These are phyloP conservation scores for Peromyscus nudipes DNA, from an alignment of 2,797 vertebrate species.

Conservation along the genomic window DNA sequence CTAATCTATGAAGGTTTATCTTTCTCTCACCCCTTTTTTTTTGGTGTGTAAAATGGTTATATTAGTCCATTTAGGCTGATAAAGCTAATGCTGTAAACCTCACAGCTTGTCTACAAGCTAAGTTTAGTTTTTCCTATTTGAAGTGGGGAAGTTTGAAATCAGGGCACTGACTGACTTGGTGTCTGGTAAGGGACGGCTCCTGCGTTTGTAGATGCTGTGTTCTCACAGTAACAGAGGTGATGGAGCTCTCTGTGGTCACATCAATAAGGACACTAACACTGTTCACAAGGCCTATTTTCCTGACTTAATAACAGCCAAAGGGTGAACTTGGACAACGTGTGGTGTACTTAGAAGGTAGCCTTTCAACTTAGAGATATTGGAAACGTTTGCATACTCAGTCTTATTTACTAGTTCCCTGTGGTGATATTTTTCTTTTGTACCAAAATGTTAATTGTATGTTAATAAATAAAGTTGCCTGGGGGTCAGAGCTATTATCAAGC, in stretches of 20 bases:
- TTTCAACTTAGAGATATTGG: not conserved
- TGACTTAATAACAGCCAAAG: not conserved
- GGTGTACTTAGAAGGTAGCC: not conserved
- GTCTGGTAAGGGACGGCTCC: too few species aligned
- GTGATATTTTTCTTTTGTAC: too few species aligned
- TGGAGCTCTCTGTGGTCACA: not conserved
- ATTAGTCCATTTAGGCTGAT: not conserved
- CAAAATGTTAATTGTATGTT: too few species aligned
- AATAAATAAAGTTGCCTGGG: too few species aligned
- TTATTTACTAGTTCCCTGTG: not conserved
- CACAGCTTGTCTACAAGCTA: not conserved
- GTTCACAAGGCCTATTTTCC: not conserved
- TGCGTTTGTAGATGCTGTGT: not conserved
- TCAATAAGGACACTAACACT: not conserved
- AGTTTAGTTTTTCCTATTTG: not conserved
- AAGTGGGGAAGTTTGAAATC: not conserved
- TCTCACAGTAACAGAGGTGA: not conserved
- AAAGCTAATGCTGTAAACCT: not conserved
- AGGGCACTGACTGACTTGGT: not conserved
- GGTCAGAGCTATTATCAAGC: too few species aligned
- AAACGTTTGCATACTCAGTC: not conserved
- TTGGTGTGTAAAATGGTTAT: not conserved
- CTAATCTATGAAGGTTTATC: not conserved
- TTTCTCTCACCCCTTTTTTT: not conserved
- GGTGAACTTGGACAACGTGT: not conserved